These are phyloP conservation scores for Thryonomys swinderianus DNA, from an alignment of 2,113 vertebrate species.

Conservation along the genomic window DNA sequence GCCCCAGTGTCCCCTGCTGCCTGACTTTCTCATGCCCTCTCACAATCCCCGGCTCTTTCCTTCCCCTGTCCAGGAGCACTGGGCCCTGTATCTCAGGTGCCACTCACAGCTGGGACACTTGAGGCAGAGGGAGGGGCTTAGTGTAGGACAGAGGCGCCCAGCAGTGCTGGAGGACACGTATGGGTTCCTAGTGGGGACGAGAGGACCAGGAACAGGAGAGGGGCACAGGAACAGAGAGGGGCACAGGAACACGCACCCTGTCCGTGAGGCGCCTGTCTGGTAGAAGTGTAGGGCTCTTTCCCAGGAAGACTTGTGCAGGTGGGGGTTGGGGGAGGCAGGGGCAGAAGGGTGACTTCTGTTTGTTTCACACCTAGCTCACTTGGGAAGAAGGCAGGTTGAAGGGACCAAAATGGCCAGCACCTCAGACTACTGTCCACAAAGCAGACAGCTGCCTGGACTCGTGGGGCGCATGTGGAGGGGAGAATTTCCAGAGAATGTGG, in stretches of 20 bases:
- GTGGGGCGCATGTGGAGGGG: not conserved
- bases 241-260: no score
- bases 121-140: not conserved
- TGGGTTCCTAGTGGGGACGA: not conserved
- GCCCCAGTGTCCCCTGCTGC: not conserved
- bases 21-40: not conserved
- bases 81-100: not conserved
- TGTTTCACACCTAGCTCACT: not conserved
- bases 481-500: not conserved
- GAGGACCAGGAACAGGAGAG: no score
- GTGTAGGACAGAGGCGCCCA: not conserved
- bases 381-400: not conserved
- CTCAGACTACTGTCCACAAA: not conserved
- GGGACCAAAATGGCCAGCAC: not conserved
- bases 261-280: not conserved
- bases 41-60: not conserved
- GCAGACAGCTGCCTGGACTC: not conserved
- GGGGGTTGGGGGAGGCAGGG: no score
- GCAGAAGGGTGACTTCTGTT: not conserved
- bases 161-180: not conserved
- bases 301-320: not conserved
- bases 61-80: not conserved
- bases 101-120: not conserved
- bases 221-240: no score
- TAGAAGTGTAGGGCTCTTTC: not conserved